Evolutionary conservation across 92 coral and sea anemone genomes (phyloP).

Genomic region (Galaxea fascicularis): DNA sequence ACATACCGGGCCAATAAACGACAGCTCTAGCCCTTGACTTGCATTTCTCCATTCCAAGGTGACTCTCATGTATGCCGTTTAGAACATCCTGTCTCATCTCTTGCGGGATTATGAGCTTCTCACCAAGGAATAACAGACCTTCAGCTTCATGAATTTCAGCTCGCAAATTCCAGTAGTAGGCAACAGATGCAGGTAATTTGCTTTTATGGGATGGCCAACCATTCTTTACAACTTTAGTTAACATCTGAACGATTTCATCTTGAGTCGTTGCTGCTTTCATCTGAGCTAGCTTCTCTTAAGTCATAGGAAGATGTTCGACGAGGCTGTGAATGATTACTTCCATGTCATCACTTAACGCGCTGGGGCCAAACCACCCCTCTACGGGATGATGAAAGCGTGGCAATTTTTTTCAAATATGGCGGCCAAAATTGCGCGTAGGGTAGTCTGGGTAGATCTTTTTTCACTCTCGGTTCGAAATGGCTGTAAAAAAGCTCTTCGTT

Average conservation of each 20-base stretch:
- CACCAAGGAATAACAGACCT: conserved; percentile 65
- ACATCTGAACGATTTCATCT: conserved; percentile 60
- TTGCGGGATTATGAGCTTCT: conserved; percentile 67
- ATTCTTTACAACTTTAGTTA: conserved; percentile 21
- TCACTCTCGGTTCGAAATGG: too few relatives aligned
- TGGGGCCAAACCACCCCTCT: too few relatives aligned
- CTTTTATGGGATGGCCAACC: conserved; percentile 67
- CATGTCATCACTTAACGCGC: conserved; percentile 52
- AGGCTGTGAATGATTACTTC: too few relatives aligned
- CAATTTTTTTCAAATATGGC: too few relatives aligned
- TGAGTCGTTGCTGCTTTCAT: conserved; percentile 50
- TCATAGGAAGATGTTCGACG: conserved; percentile 47
- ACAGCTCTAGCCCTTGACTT: conserved; percentile 63
- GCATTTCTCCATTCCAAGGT: conserved; percentile 77
- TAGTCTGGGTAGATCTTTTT: too few relatives aligned
- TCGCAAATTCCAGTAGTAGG: conserved; percentile 60
- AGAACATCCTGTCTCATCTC: conserved; percentile 59
- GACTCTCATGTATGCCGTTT: conserved; percentile 61
- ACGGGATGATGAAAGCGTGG: too few relatives aligned
- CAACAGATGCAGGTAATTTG: conserved; percentile 35
- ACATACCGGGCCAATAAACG: conserved; percentile 65
- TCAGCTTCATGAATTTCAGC: conserved; percentile 62
- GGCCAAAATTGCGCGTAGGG: too few relatives aligned
- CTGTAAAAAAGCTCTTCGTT: too few relatives aligned
- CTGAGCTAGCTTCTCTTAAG: conserved; percentile 61